Base-by-base conservation (phyloP, 2,113 vertebrate species). In the Opisthocomus hoazin region DNA sequence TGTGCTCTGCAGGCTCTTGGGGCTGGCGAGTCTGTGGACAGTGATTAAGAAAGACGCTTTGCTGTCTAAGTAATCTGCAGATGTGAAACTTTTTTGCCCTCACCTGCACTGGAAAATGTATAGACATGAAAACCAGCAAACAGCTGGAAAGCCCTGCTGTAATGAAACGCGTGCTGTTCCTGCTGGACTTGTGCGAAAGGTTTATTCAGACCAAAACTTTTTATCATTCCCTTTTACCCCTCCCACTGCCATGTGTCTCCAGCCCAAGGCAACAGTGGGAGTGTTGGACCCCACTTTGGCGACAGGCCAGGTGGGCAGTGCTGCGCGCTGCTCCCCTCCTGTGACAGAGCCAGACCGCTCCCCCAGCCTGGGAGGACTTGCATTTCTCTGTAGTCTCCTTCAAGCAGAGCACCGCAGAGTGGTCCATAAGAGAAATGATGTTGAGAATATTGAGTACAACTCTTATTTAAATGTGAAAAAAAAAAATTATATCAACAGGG, bases 1-100 rank as follows among this genome's bases (percentile, higher is more conserved):
- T 80, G 50, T 69, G 39, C 30, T 81, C n/a, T 80, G 80, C 14
- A 73, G 76, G 24, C 30, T 48, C 17, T 71, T 46, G 66, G 34
- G 58, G 41, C 48, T 53, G 27, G 11, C 0, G 7, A 56, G 48
- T 71, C 15, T 39, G n/a, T 0, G 0, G 79, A 58, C 14, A 12
- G 43, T 60, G 50, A 69, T 77, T 51, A 87, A 39, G 65, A 70
- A 53, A 57, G 63, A 80, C 58, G 48, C 24, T 73, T 86, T 54
- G 6, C 73, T 95, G 64, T 46, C 82, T 56, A 64, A 56, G 71
- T 60, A 57, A 36, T 50, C 37, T 78, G 24, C 37, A 79, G 36
- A 36, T 73, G 36, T 43, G 61, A 75, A 82, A 37, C 9, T 3
- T 58, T 48, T 37, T 56, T 29, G n/a, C 11, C 4, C 24, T 73